phyloP scores from a whole-genome alignment of 1,140 invertebrate species.

The Prorops nasuta region DNA sequence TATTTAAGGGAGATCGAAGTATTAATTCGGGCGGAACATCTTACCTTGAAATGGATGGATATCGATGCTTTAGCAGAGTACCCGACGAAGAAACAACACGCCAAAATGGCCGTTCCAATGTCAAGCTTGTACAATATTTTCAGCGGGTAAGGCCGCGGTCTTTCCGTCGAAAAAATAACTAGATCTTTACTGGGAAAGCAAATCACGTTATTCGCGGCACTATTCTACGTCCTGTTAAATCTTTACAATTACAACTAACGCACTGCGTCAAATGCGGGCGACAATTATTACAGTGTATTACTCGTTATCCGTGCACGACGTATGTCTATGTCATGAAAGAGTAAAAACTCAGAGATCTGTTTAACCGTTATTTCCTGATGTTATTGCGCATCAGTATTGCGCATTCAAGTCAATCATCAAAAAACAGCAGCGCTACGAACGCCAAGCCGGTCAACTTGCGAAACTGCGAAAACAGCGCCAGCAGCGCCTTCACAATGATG shows the following conservation, averaged over 20 bases:
- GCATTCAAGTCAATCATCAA: too few species aligned
- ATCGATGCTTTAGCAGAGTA: conserved; percentile 40
- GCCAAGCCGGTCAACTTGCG: too few species aligned
- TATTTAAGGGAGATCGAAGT: too few species aligned
- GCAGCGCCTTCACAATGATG: too few species aligned
- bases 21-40: too few species aligned
- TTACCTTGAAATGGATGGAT: conserved; percentile 48
- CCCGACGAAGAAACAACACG: conserved; percentile 47
- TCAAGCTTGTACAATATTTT: conserved; percentile 38
- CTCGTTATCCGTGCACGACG: conserved; percentile 31
- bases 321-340: conserved; percentile 33
- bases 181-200: conserved; percentile 14
- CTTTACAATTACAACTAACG: conserved; percentile 35
- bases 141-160: conserved; percentile 22
- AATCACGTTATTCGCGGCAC: conserved; percentile 17
- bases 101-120: conserved; percentile 53
- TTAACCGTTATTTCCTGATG: conserved; percentile 11
- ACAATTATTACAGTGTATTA: conserved; percentile 42
- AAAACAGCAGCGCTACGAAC: too few species aligned
- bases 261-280: conserved; percentile 45
- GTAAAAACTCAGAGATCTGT: conserved; percentile 20
- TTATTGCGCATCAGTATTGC: neutral
- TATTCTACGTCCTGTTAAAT: conserved; percentile 24
- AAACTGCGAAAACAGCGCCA: too few species aligned
- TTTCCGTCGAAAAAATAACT: conserved; percentile 14